phyloP scores from a whole-genome alignment of 2,888 invertebrate species.

The Oegoconia quadripuncta region DNA sequence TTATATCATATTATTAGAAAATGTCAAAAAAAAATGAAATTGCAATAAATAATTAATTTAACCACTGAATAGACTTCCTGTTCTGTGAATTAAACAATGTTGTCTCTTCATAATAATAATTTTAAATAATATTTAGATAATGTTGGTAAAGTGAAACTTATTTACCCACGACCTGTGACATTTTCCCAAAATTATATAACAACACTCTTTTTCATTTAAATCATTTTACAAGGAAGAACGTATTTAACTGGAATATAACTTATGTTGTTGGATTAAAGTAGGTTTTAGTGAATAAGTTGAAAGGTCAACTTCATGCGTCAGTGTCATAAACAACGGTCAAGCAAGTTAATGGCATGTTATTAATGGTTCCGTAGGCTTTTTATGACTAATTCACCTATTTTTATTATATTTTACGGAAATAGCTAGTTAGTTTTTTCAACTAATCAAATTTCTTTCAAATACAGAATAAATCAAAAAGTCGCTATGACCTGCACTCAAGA shows the following conservation, averaged over 20 bases:
- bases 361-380: conserved; percentile 1
- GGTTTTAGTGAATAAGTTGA: background rate
- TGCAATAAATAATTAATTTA: no score
- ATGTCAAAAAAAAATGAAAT: no score
- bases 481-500: no score
- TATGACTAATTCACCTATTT: background rate
- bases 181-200: conserved; percentile 1
- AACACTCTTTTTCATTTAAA: background rate
- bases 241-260: background rate
- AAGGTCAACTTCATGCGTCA: background rate
- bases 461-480: no score
- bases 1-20: no score
- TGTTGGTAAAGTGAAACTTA: background rate
- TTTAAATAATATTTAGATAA: no score
- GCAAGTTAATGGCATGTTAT: background rate
- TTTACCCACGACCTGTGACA: conserved; percentile 7
- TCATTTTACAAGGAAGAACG: background rate
- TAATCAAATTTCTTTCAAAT: no score
- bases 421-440: no score
- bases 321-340: background rate
- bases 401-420: no score
- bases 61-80: no score
- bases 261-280: background rate
- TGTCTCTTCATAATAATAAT: no score
- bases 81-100: no score